Base-by-base conservation (phyloP, 1,140 invertebrate genomes). In the Steinernema khuongi region DNA sequence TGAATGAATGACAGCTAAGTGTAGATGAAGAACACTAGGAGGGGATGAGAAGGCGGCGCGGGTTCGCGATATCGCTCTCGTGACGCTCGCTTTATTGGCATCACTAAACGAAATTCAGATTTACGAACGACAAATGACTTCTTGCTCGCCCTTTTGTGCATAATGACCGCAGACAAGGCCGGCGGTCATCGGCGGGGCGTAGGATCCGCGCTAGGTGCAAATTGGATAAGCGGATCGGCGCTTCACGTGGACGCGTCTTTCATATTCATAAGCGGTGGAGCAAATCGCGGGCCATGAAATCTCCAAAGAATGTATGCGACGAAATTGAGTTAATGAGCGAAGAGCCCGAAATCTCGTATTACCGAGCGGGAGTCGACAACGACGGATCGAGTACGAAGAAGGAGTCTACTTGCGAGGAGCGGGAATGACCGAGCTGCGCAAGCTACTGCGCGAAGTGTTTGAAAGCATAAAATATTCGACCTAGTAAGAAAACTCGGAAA, bases 311-410 rank as follows among this genome's bases (percentile, higher is more conserved):
- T 60, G 50, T 60, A 60, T 14, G 50, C 50, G 50, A 60, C 50
- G 26, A 60, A 60, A 60, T 60, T 60, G 50, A 60, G 50, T 60
- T 60, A 60, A 60, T 60, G 50, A 60, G 50, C 50, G 50, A 60
- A 60, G 50, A 60, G 50, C 50, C 26, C 22, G 50, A 60, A 60
- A 60, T 60, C 50, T 60, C 50, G 50, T 60, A 60, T 60, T 60
- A 60, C 50, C 50, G 22, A 60, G 22, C 50, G 22, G n/a, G n/a
- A 60, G 7, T 60, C 50, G 50, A 26, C 50, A 26, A 26, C 22
- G 19, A 22, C 50, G 50, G 50, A 60, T 60, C 50, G 50, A 60
- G 50, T 60, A 60, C 50, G 50, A 60, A 60, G 50, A n/a, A n/a
- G 50, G 22, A 14, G 7, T 22, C 26, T 26, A 26, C 7, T 11